Base-by-base conservation (phyloP, 2,797 vertebrate genomes). In the Lepidocolaptes lacrymiger region DNA sequence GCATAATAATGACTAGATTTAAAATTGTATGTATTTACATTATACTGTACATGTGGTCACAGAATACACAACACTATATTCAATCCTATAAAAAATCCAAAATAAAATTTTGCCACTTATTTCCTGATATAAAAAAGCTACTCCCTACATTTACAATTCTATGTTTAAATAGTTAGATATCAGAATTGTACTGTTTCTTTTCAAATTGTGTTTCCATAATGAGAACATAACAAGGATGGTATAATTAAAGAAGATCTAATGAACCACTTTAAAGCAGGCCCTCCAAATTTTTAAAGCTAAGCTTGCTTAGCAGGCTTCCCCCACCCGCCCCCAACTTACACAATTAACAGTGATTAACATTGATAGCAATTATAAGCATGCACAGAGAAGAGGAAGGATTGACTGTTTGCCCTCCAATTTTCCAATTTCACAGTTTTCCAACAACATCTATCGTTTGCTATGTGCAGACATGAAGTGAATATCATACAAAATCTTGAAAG, bases 291-390 rank as follows among this genome's bases (percentile, higher is more conserved):
- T 67, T 73, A 86, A 93, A 91, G 69, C 75, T 55, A 62, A 66
- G 79, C 63, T 71, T 88, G 28, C 30, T 69, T 78, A 83, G 69
- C 43, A 78, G 82, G 62, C 28, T 17, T 36, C 10, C 0, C 6
- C 15, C 49, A 37, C 48, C 14, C 20, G 5, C 4, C 14, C 6
- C 28, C 41, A 56, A 14, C 30, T 84, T 79, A 67, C 54, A 82
- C 71, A 79, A 67, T 91, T 90, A 96, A 71, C 34, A 63, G 34
- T 67, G 75, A 79, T 96, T 89, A 89, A 92, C 49, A 74, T 1
- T 51, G 67, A 34, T 63, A 79, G 59, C 44, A 90, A 88, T 80
- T 71, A 84, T 16, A 84, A 11, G 9, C 27, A 58, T 0, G 2
- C 55, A 78, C 14, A 81, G 17, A 43, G 62, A 91, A 81, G 80